These are phyloP conservation scores for Australoheros facetus DNA, from an alignment of 2,797 vertebrate species.

Conservation along the genomic window DNA sequence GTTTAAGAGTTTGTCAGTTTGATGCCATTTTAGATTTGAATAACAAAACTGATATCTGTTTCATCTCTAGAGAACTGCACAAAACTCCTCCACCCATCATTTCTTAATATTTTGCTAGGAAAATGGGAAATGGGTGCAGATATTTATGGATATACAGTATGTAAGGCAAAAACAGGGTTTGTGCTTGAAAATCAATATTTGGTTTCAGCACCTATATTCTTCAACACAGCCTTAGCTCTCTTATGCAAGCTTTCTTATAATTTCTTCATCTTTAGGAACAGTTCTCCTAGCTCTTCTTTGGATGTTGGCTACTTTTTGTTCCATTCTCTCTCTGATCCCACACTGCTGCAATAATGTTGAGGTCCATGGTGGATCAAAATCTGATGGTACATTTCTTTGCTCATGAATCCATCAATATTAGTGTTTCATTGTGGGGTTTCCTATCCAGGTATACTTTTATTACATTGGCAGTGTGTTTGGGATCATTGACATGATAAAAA, in stretches of 20 bases:
- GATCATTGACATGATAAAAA: too few species aligned
- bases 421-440: too few species aligned
- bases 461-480: too few species aligned
- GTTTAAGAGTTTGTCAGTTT: background rate
- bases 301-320: background rate
- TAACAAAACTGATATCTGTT: background rate
- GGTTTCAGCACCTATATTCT: too few species aligned
- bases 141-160: background rate
- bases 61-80: background rate
- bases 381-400: background rate
- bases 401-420: background rate
- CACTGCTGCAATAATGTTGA: too few species aligned
- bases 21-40: background rate
- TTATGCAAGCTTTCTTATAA: background rate
- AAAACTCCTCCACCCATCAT: background rate
- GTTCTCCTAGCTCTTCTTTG: background rate
- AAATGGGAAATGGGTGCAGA: background rate
- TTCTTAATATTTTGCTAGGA: background rate
- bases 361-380: fast-evolving
- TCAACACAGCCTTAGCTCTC: too few species aligned
- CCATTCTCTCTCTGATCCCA: background rate
- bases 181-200: background rate
- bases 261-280: background rate
- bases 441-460: too few species aligned
- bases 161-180: background rate